Evolutionary conservation across 1,140 invertebrate species (phyloP), one percentile per base, ranked within the genome.

Genomic region (Drepana arcuata): DNA sequence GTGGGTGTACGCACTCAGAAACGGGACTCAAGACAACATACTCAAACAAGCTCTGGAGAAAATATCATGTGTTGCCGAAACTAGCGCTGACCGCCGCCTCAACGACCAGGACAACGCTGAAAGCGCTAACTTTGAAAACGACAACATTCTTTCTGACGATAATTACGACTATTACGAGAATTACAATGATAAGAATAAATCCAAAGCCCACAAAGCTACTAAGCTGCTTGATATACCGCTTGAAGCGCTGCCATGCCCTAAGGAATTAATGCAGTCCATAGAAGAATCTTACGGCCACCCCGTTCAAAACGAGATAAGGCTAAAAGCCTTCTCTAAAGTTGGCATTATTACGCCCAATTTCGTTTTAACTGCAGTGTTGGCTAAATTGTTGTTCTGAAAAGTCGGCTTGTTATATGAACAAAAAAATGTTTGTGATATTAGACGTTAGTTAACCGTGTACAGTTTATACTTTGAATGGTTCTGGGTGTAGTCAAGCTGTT

Each of bases 1-100:
- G 1, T 90, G 89, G 89, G 87, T 90, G 46, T 88, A 88, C 70
- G 72, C 74, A 2, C 48, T 90, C 21, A 84, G 84, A 16, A 88
- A 88, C 54, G 86, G 89, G 54, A 89, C 88, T 21, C 80, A 83
- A 48, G 88, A 86, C 59, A 65, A 50, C 15, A 83, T 83, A 36
- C 72, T 90, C 36, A 82, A 77, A 32, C 77, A 85, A 28, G 82
- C 86, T 14, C 79, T 90, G 24, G 85, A 88, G 36, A 83, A 86
- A 51, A 71, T 88, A 35, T 86, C 85, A 32, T 90, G 88, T 70
- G 37, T 82, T 35, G 34, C 49, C 16, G 64, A 78, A 11, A n/a
- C 55, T 0, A 37, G 38, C 2, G 48, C 29, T 5, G 69, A 74
- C 28, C 51, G 59, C 34, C 63, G 54, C 32, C 33, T 55, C 7